These are phyloP conservation scores for Teinopalpus imperialis DNA, from an alignment of 2,888 invertebrate species.

Conservation along the genomic window DNA sequence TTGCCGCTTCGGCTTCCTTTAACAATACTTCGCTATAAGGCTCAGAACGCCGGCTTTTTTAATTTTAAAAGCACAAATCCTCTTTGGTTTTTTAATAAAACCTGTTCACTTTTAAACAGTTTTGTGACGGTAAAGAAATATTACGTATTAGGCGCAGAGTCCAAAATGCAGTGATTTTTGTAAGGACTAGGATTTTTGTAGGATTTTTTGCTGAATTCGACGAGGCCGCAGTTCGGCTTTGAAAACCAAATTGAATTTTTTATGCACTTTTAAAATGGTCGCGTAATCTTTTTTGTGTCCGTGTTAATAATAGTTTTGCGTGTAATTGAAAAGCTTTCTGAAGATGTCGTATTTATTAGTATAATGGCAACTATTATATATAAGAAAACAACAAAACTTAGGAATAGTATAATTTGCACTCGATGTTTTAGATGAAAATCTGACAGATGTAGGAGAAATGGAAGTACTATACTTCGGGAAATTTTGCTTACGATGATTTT, in stretches of 20 bases:
- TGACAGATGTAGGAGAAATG: too few relatives aligned
- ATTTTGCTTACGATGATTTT: too few relatives aligned
- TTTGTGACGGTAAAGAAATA: background rate
- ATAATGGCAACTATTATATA: too few relatives aligned
- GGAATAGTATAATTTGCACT: too few relatives aligned
- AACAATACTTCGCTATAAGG: slow-evolving; percentile 40
- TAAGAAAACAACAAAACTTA: too few relatives aligned
- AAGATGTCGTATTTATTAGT: slow-evolving; percentile 2
- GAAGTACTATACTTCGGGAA: too few relatives aligned
- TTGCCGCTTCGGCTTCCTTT: slow-evolving; percentile 33
- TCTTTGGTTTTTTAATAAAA: slow-evolving; percentile 24
- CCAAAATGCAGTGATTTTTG: slow-evolving; percentile 20
- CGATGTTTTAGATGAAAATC: too few relatives aligned
- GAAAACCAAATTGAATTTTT: slow-evolving; percentile 64
- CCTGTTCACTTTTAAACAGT: slow-evolving; percentile 24
- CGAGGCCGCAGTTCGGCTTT: slow-evolving; percentile 40
- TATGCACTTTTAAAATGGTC: slow-evolving; percentile 42
- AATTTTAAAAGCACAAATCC: slow-evolving; percentile 27
- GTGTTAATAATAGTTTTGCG: slow-evolving; percentile 27
- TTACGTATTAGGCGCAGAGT: slow-evolving; percentile 7
- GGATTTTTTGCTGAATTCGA: slow-evolving; percentile 56
- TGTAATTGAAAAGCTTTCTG: slow-evolving; percentile 24
- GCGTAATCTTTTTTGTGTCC: slow-evolving; percentile 26
- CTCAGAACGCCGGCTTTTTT: slow-evolving; percentile 32
- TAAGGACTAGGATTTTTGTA: slow-evolving; percentile 46